Base-by-base conservation (phyloP, 2,888 invertebrate species). In the Trichogramma evanescens region DNA sequence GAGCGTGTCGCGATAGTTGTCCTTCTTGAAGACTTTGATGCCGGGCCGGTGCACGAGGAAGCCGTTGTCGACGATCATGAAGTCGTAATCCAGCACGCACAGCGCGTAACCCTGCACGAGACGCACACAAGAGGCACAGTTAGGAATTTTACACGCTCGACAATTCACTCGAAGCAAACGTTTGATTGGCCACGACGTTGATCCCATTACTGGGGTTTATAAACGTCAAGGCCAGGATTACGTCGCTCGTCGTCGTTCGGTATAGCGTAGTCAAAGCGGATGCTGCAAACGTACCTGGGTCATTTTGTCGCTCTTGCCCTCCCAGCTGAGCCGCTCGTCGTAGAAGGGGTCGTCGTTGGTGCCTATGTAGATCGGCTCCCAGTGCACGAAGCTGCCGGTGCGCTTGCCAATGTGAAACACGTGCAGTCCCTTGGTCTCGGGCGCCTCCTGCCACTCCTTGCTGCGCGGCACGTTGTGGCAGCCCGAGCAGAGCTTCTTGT, bases 261-360 rank as follows among this genome's bases (percentile, higher is more conserved):
- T 43, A 10, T 48, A 54, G 49, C 41, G 6, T n/a, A 10, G 6
- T 4, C 40, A n/a, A 50, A 8, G 44, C 6, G 8, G 26, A 26
- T 26, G 26, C 26, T 26, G 26, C 26, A 26, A 26, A 26, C 10
- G n/a, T 76, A 93, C 94, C 88, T 95, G 95, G 63, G 93, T 91
- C 94, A 95, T 95, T 81, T 95, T 95, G 79, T 95, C 95, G 78
- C 91, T 89, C 79, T 92, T 92, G 50, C 95, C 95, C 75, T 95
- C 94, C 94, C 95, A 95, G 75, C 91, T 92, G 63, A 95, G 85
- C 72, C 94, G 82, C 76, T 95, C 94, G 68, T 95, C 95, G 75
- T 95, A 95, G 66, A 89, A 82, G 0, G 94, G 93, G 71, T 93
- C 94, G 26, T 84, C 82, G 77, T 94, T 89, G 0, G 93, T 93